Base-by-base conservation (phyloP, 2,113 vertebrate genomes). In the Channa maculata region DNA sequence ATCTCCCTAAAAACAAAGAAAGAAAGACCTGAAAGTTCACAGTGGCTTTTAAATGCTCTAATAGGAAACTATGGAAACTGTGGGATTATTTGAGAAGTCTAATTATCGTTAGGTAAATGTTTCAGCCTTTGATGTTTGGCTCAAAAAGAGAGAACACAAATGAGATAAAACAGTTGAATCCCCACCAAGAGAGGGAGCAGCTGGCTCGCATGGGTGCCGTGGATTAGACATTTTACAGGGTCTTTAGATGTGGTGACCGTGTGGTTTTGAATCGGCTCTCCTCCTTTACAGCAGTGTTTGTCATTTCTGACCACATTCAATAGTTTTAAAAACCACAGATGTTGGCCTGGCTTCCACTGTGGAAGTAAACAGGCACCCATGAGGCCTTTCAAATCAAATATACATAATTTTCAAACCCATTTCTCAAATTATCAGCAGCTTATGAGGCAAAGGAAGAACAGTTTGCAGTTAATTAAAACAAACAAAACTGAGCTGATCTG, bases 171-270 rank as follows among this genome's bases (percentile, higher is more conserved):
- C 8, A 61, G 44, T 48, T 7, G 53, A 63, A 79, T 65, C 64
- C 24, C 51, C 65, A 68, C 14, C 0, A 3, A 65, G 60, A 82
- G 63, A 53, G 52, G 49, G 72, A 44, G 8, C 87, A 88, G 85
- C 85, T 83, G 86, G 69, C 39, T 55, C 63, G 66, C 24, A 55
- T 58, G 78, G 55, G 71, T 68, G 81, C 33, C 44, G 5, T 63
- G 8, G 67, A 89, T 89, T 76, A 69, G 46, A 80, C n/a, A 77
- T 69, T 66, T 79, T 85, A 82, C 5, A 46, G 65, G 68, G 51
- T 37, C 75, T 72, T 83, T n/a, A 82, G 84, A 88, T 88, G 87
- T 83, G 87, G 83, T 51, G 58, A 44, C 34, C 44, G 43, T 58
- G 66, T 51, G 68, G 71, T 65, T 81, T 80, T 65, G 46, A 73